phyloP scores from a whole-genome alignment of 2,888 invertebrate species.

The Timandra comae region DNA sequence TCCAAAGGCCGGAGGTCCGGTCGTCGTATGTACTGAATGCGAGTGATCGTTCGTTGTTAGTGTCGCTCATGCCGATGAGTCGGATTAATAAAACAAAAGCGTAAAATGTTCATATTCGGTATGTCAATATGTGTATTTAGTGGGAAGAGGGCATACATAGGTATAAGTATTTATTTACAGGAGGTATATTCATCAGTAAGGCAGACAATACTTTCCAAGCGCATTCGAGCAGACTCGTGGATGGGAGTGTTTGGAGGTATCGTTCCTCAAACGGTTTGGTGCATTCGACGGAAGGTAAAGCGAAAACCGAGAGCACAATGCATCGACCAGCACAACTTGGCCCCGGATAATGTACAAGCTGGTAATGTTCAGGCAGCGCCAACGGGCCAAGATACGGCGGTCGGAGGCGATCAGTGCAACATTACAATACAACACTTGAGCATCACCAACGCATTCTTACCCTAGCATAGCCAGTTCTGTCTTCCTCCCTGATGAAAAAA shows the following conservation, averaged over 20 bases:
- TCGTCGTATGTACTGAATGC: constrained; percentile 75
- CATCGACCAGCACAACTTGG: constrained; percentile 22
- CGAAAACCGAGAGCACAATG: constrained; percentile 48
- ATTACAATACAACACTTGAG: constrained; percentile 58
- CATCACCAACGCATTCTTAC: constrained; percentile 70
- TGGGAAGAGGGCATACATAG: constrained; percentile 28
- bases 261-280: constrained; percentile 25
- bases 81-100: constrained; percentile 61
- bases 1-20: no score
- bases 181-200: constrained; percentile 67
- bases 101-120: constrained; percentile 28
- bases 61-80: constrained; percentile 63
- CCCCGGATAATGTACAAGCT: constrained; percentile 34
- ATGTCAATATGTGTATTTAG: constrained; percentile 21
- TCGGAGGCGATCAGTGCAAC: constrained; percentile 42
- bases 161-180: constrained; percentile 49
- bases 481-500: constrained; percentile 78
- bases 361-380: constrained; percentile 29
- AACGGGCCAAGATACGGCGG: constrained; percentile 26
- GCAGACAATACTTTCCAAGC: constrained; percentile 66
- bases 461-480: constrained; percentile 76
- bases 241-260: constrained; percentile 20
- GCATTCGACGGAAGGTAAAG: constrained; percentile 49
- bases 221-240: constrained; percentile 41
- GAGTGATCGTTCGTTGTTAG: constrained; percentile 59